These are phyloP conservation scores for Numenius arquata DNA, from an alignment of 2,113 vertebrate species.

Conservation along the genomic window DNA sequence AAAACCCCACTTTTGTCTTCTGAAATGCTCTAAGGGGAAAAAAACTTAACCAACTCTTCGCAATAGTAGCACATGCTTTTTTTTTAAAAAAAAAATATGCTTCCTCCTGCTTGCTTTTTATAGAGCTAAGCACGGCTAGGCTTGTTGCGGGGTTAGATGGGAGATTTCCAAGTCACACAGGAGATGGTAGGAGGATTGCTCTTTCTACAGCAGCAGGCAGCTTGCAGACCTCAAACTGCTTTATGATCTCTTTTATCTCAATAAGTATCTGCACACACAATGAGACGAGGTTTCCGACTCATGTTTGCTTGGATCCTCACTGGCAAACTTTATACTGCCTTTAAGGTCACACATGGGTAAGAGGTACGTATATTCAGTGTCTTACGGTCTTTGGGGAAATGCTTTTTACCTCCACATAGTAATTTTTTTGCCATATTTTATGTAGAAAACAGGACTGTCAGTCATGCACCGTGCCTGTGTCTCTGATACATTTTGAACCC, in stretches of 20 bases:
- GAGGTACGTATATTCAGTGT: neutral
- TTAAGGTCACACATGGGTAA: neutral
- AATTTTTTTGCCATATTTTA: neutral
- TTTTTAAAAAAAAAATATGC: neutral
- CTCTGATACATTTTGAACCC: neutral
- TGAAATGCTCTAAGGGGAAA: neutral
- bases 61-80: neutral
- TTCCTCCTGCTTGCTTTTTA: neutral
- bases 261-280: neutral
- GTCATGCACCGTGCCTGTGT: fast-evolving
- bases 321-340: neutral
- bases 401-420: neutral
- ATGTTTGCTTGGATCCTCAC: neutral
- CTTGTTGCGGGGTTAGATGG: neutral
- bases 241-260: neutral
- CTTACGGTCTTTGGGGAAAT: neutral
- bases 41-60: neutral
- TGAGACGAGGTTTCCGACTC: neutral
- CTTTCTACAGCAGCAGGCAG: neutral
- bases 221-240: neutral
- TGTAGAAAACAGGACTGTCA: neutral
- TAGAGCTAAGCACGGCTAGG: neutral
- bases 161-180: neutral
- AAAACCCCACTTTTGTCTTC: neutral
- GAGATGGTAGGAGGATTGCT: neutral